Conservation (phyloP, 1,140 invertebrate genomes). For the Oryctes rhinoceros region DNA sequence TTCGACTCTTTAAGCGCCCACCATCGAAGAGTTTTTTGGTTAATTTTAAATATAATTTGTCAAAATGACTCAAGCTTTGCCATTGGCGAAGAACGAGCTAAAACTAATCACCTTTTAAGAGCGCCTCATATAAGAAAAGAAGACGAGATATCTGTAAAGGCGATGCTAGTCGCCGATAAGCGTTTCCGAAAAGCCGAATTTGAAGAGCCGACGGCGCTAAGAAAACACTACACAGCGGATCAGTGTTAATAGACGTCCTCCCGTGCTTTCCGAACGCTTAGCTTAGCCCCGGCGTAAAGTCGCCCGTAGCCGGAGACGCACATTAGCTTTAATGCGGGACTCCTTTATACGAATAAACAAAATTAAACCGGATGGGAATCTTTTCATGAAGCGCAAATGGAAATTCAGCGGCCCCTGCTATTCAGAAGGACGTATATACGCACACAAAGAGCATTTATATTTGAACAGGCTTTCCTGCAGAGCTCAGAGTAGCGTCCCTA, state of each 20-base stretch:
- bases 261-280: slow-evolving; percentile 6
- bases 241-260: slow-evolving; percentile 28
- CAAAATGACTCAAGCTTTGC: too few species aligned
- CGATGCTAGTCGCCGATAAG: slow-evolving; percentile 5
- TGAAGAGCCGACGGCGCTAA: not conserved
- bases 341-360: slow-evolving; percentile 24
- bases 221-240: slow-evolving; percentile 26
- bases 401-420: not conserved
- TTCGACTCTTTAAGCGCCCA: too few species aligned
- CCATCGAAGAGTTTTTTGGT: too few species aligned
- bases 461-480: not conserved
- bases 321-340: slow-evolving; percentile 26
- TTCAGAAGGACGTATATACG: not conserved
- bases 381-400: slow-evolving; percentile 29
- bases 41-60: too few species aligned
- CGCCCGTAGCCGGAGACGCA: not conserved
- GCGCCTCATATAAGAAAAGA: too few species aligned
- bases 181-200: not conserved
- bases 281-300: not conserved
- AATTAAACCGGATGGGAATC: slow-evolving; percentile 31
- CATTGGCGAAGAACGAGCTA: too few species aligned
- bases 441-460: slow-evolving; percentile 27
- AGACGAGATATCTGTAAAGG: not conserved
- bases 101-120: too few species aligned
- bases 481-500: not conserved